phyloP scores from a whole-genome alignment of 2,888 invertebrate genomes.

The Thera britannica region DNA sequence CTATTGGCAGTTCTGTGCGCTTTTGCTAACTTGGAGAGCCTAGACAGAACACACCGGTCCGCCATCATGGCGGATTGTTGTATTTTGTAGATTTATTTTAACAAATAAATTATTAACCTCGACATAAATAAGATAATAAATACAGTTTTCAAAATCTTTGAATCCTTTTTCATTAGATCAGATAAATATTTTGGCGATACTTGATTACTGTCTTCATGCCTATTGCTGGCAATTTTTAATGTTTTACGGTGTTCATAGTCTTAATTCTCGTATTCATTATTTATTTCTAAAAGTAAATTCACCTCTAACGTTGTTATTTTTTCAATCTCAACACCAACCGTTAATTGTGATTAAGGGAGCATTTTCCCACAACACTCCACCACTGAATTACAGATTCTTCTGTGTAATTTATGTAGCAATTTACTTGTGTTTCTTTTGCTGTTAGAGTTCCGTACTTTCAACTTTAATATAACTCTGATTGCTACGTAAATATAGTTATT shows the following conservation, averaged over 20 bases:
- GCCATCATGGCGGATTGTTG: too few relatives aligned
- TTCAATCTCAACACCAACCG: constrained; percentile 49
- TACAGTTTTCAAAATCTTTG: too few relatives aligned
- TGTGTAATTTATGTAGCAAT: constrained; percentile 71
- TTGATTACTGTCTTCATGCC: too few relatives aligned
- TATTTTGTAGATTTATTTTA: too few relatives aligned
- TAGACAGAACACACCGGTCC: too few relatives aligned
- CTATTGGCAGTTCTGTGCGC: background rate
- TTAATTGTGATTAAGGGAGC: constrained; percentile 72
- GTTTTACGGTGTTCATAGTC: too few relatives aligned
- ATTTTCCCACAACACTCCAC: constrained; percentile 41
- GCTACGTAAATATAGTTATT: constrained; percentile 12
- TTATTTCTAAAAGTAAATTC: background rate
- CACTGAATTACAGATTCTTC: constrained; percentile 70
- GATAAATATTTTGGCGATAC: too few relatives aligned
- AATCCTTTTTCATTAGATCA: too few relatives aligned
- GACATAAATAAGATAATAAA: too few relatives aligned
- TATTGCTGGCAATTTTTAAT: too few relatives aligned
- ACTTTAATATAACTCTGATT: constrained; percentile 24
- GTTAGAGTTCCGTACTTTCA: constrained; percentile 36
- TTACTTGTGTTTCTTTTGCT: constrained; percentile 57
- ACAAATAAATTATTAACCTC: too few relatives aligned
- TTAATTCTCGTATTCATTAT: background rate
- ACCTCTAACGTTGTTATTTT: constrained; percentile 23
- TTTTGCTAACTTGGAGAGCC: too few relatives aligned